A percentile compares a stretch with the other conserved stretches of the same genome.
phyloP scores from a whole-genome alignment of 2,113 vertebrate genomes.

The Polypterus senegalus region DNA sequence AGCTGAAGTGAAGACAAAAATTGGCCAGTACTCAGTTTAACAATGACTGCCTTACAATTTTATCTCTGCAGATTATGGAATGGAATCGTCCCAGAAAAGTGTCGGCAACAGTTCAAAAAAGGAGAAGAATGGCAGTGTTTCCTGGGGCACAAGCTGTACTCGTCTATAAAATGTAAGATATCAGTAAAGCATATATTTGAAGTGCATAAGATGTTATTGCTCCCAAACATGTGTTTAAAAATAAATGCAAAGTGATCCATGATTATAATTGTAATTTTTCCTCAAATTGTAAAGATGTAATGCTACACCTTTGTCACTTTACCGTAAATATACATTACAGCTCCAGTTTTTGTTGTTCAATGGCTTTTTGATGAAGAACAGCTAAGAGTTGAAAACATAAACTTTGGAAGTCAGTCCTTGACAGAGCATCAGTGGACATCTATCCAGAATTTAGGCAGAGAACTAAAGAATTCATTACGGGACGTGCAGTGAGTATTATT shows the following conservation, averaged over 20 bases:
- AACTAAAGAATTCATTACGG: slow-evolving; percentile 57
- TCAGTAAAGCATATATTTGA: no score
- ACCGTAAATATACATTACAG: slow-evolving; percentile 29
- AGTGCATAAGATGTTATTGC: no score
- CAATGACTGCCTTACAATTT: not conserved
- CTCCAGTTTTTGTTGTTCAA: slow-evolving; percentile 62
- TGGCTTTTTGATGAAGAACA: slow-evolving; percentile 73
- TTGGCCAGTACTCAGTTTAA: no score
- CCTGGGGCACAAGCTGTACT: slow-evolving; percentile 58
- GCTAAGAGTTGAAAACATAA: slow-evolving; percentile 62
- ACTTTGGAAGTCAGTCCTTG: slow-evolving; percentile 49
- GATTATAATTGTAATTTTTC: no score
- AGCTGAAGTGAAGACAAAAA: no score
- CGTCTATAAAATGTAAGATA: slow-evolving; percentile 55
- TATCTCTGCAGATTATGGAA: slow-evolving; percentile 52
- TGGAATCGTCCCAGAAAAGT: slow-evolving; percentile 56
- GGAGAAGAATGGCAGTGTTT: slow-evolving; percentile 70
- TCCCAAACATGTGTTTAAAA: no score
- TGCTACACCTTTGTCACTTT: not conserved
- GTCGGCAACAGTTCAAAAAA: slow-evolving; percentile 51
- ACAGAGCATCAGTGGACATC: slow-evolving; percentile 61
- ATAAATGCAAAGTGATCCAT: no score
- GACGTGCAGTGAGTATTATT: slow-evolving; percentile 52
- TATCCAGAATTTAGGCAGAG: slow-evolving; percentile 58
- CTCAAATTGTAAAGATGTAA: not conserved